These are phyloP conservation scores for Andrena trimmerana DNA, from an alignment of 2,888 invertebrate species.

Conservation along the genomic window DNA sequence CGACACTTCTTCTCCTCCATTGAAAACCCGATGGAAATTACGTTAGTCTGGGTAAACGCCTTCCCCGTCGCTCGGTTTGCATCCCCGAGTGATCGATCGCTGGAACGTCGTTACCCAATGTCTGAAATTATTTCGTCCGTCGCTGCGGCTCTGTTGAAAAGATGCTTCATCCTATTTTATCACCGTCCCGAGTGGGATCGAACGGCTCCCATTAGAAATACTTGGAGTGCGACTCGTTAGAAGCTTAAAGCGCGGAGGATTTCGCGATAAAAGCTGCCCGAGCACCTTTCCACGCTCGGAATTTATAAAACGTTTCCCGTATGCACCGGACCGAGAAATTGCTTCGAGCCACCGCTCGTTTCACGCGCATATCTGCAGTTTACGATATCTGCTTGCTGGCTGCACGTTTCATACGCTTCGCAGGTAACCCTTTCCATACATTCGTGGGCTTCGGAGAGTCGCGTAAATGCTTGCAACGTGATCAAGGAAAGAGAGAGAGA, in stretches of 20 bases:
- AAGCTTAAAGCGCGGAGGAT: not conserved
- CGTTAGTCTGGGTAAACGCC: conserved; percentile 34
- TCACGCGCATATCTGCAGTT: conserved; percentile 19
- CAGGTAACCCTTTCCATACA: conserved; percentile 12
- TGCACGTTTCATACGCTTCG: not conserved
- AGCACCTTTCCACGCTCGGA: not conserved
- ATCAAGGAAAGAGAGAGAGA: no score
- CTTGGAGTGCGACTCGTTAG: not conserved
- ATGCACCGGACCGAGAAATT: conserved; percentile 8
- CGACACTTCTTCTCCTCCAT: conserved; percentile 28
- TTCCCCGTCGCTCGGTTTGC: conserved; percentile 5
- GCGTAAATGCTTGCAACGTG: conserved; percentile 31
- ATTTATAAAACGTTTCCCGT: conserved; percentile 18
- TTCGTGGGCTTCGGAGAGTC: not conserved
- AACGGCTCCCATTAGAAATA: no score
- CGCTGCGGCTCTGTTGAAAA: not conserved
- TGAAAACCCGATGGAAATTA: conserved; percentile 57
- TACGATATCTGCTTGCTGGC: conserved; percentile 23
- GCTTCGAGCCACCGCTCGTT: conserved; percentile 14
- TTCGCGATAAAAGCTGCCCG: not conserved
- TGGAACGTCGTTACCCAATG: conserved; percentile 15
- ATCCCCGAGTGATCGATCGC: conserved; percentile 29
- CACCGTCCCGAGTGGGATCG: no score
- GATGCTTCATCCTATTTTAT: not conserved
- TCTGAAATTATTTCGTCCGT: not conserved